Evolutionary conservation across 64 coral and sea anemone species (phyloP).

Genomic region (Montipora sp.): DNA sequence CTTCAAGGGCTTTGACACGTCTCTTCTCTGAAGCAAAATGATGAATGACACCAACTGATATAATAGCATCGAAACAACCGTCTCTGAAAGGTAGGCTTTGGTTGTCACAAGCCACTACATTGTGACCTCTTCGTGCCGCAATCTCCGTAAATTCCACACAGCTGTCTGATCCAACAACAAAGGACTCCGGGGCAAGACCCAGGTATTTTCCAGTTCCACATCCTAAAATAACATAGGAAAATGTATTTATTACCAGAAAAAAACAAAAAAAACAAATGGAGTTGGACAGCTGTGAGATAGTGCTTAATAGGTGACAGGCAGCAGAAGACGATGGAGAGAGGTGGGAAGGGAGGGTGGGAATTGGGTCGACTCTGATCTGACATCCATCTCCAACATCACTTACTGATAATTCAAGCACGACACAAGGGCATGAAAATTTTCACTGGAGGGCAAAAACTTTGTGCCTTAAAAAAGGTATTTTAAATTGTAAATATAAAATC

Average conservation of each 20-base stretch:
- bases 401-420: no score
- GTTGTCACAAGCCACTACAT: constrained; percentile 87
- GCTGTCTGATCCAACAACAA: constrained; percentile 77
- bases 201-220: constrained; percentile 95
- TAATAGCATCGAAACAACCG: constrained; percentile 86
- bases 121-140: constrained; percentile 70
- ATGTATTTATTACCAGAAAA: not conserved
- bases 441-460: no score
- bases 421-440: no score
- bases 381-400: no score
- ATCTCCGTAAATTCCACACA: constrained; percentile 81
- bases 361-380: no score
- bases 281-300: no score
- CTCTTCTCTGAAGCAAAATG: constrained; percentile 90
- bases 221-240: constrained; percentile 49
- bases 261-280: no score
- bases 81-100: constrained; percentile 81
- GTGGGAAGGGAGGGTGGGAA: no score
- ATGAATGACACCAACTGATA: constrained; percentile 98
- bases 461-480: no score
- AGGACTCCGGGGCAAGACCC: constrained; percentile 57
- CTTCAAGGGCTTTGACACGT: constrained; percentile 75
- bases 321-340: no score
- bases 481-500: no score
- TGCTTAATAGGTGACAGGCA: no score